Evolutionary conservation across 2,888 invertebrate species (phyloP), one percentile per base, ranked within the genome.

Genomic region (Molanna angustata): DNA sequence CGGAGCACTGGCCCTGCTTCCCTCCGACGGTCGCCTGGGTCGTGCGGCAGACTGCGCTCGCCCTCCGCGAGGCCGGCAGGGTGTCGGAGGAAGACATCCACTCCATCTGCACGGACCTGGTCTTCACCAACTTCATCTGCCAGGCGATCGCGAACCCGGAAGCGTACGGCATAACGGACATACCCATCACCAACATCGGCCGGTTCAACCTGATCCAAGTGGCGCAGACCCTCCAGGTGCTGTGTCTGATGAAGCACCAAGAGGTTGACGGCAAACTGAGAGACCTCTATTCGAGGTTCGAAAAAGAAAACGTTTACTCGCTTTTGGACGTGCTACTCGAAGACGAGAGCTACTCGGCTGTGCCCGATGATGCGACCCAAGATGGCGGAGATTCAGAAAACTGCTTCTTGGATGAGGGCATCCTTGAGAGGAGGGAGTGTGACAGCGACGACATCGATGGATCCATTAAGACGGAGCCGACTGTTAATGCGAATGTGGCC

Each of bases 141-240:
- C 96, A 96, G 2, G 97, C 96, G 0, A 91, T 99, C 49, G 89
- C 95, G 43, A 94, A 94, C 74, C 98, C 98, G 0, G 97, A 97
- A 68, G 88, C 93, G 1, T 88, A 94, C 70, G 97, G 96, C 13
- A 89, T 98, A 48, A 90, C 90, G 2, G 96, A 96, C 66, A 88
- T 91, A 1, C 92, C 94, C 4, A 90, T 98, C 49, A 92, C 92
- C 35, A 88, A 91, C 64, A 85, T 93, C 52, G 93, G 94, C 3
- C 77, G 95, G 31, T 94, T 93, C 70, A 98, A 90, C 73, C 78
- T 91, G 47, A 86, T 88, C 64, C 90, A 93, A 78, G 84, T 97
- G 52, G 97, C 94, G 0, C 93, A 94, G 74, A 90, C 96, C 61
- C 72, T 98, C 42, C 96, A 97, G 74, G 89, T 90, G 71, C 76